phyloP scores from a whole-genome alignment of 1,140 invertebrate species.

The Heliconius congener region DNA sequence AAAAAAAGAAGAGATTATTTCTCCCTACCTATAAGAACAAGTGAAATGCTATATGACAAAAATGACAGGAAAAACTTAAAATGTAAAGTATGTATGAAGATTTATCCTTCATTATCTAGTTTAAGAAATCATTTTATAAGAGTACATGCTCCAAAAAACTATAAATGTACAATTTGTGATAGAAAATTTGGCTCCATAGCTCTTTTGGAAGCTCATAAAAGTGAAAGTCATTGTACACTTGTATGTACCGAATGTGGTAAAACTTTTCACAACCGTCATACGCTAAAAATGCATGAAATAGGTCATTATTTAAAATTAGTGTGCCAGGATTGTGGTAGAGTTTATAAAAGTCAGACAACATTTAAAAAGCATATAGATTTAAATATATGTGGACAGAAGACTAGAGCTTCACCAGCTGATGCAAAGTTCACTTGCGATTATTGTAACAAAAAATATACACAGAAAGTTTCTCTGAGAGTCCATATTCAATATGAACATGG shows the following conservation, averaged over 20 bases:
- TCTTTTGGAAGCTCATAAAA: slow-evolving; percentile 55
- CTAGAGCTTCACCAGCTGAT: slow-evolving; percentile 53
- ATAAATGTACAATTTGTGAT: slow-evolving; percentile 56
- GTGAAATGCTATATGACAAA: slow-evolving; percentile 57
- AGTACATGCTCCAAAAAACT: slow-evolving; percentile 65
- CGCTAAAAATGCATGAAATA: slow-evolving; percentile 66
- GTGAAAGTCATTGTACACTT: slow-evolving; percentile 55
- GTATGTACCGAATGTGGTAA: slow-evolving; percentile 68
- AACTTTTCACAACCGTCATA: slow-evolving; percentile 61
- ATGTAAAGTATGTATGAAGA: slow-evolving; percentile 59
- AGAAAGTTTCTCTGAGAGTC: slow-evolving; percentile 66
- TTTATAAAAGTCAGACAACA: slow-evolving; percentile 66
- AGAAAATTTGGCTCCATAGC: slow-evolving; percentile 60
- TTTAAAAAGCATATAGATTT: slow-evolving; percentile 67
- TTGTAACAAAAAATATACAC: slow-evolving; percentile 70
- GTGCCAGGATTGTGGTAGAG: slow-evolving; percentile 64
- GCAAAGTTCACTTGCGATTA: slow-evolving; percentile 70
- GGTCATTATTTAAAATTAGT: slow-evolving; percentile 55
- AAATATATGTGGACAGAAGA: slow-evolving; percentile 61
- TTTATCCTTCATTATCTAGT: slow-evolving; percentile 52
- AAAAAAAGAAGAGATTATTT: slow-evolving; percentile 39
- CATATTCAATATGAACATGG: slow-evolving; percentile 73
- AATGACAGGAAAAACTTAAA: slow-evolving; percentile 47
- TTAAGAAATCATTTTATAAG: slow-evolving; percentile 66
- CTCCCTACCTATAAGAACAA: slow-evolving; percentile 46